Evolutionary conservation across 2,797 vertebrate species (phyloP).

Genomic region (Alcedo atthis): DNA sequence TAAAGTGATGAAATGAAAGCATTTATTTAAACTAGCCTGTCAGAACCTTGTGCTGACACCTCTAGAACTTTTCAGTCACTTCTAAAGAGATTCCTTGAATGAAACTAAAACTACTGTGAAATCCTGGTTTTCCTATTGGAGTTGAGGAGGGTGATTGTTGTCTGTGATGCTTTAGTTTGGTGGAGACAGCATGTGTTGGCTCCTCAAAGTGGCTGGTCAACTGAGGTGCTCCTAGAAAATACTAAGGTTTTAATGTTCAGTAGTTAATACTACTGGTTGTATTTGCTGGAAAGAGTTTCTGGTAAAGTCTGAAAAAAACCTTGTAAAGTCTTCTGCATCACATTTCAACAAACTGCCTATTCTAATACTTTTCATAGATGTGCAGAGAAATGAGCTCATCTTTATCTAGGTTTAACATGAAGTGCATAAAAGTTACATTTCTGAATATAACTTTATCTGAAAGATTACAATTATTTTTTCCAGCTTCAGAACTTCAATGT

Average conservation of each 20-base stretch:
- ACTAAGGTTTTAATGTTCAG: neutral
- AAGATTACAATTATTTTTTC: neutral
- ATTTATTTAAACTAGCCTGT: constrained; percentile 39
- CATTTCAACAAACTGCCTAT: neutral
- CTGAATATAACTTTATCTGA: neutral
- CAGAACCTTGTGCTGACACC: constrained; percentile 9
- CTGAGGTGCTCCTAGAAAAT: neutral
- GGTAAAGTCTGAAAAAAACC: neutral
- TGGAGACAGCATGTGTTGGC: neutral
- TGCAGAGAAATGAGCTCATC: neutral
- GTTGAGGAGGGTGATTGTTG: constrained; percentile 12
- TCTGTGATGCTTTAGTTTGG: neutral
- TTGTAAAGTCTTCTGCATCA: neutral
- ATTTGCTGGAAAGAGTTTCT: neutral
- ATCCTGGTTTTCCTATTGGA: neutral
- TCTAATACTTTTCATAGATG: neutral
- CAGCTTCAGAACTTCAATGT: neutral
- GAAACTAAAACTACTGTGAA: neutral
- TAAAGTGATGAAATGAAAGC: constrained; percentile 5
- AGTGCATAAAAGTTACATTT: neutral
- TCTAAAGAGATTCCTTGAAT: constrained; percentile 31
- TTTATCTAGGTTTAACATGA: neutral
- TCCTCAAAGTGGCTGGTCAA: neutral
- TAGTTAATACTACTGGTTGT: neutral
- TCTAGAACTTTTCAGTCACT: constrained; percentile 9